Conservation (phyloP, 2,113 vertebrate species). For the Sylvilagus bachmani region DNA sequence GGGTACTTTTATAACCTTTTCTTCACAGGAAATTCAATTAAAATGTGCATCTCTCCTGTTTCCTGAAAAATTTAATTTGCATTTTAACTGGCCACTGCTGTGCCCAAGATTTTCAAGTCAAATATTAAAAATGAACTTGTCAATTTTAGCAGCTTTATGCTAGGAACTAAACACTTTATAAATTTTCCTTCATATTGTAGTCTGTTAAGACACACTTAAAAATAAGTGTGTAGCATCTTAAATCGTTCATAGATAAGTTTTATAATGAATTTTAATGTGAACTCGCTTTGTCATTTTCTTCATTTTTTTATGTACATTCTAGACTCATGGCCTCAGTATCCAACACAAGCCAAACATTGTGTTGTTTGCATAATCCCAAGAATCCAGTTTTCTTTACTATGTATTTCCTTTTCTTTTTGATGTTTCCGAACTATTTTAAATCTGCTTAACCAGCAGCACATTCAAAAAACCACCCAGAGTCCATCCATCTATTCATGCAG, state of each 20-base stretch:
- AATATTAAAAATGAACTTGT: slow-evolving; percentile 72
- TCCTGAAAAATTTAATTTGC: slow-evolving; percentile 42
- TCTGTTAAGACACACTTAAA: slow-evolving; percentile 49
- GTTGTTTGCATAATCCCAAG: background rate
- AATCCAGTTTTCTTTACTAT: background rate
- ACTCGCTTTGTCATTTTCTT: slow-evolving; percentile 38
- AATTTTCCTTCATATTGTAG: slow-evolving; percentile 44
- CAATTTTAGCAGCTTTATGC: slow-evolving; percentile 40
- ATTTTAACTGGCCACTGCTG: slow-evolving; percentile 42
- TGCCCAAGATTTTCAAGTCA: slow-evolving; percentile 61
- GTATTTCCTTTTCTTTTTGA: background rate
- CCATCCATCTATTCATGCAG: background rate
- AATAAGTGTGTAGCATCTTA: slow-evolving; percentile 19
- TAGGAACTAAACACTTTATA: slow-evolving; percentile 56
- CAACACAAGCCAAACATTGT: background rate
- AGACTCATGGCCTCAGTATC: background rate
- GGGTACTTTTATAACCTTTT: slow-evolving; percentile 69
- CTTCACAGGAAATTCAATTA: slow-evolving; percentile 69
- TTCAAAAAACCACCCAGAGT: background rate
- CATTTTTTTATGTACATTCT: background rate
- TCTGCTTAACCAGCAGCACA: background rate
- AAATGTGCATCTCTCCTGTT: slow-evolving; percentile 37
- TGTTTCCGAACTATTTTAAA: slow-evolving; percentile 35
- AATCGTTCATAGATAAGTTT: slow-evolving; percentile 41
- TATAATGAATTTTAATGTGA: slow-evolving; percentile 56